Conservation (phyloP, 1,140 invertebrate genomes). For the Octopus sinensis region DNA sequence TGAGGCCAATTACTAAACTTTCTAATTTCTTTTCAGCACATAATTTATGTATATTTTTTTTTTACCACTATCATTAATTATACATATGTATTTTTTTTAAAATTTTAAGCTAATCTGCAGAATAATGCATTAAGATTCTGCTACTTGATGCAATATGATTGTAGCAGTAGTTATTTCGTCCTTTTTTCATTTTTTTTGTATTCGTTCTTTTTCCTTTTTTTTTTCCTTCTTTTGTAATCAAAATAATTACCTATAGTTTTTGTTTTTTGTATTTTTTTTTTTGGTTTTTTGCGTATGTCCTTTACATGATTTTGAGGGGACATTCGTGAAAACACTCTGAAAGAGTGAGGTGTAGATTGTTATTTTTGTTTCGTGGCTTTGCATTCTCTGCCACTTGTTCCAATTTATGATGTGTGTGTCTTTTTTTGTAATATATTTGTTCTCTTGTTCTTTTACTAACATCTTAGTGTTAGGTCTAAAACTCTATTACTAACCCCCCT, state of each 20-base stretch:
- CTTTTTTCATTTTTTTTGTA: too few species aligned
- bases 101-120: background rate
- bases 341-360: background rate
- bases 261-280: too few species aligned
- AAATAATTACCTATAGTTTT: too few species aligned
- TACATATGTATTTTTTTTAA: background rate
- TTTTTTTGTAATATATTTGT: too few species aligned
- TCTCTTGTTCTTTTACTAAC: too few species aligned
- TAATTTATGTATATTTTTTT: background rate
- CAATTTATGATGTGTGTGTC: background rate
- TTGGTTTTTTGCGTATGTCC: too few species aligned
- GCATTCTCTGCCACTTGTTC: background rate
- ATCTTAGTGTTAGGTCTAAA: too few species aligned
- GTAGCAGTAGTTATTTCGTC: background rate
- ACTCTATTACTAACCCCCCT: too few species aligned
- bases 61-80: background rate
- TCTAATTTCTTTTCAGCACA: slow-evolving; percentile 18
- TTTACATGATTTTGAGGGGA: too few species aligned
- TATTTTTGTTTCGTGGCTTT: background rate
- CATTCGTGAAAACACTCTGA: too few species aligned
- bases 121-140: background rate
- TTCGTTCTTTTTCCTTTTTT: too few species aligned
- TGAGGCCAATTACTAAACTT: slow-evolving; percentile 4
- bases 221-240: too few species aligned
- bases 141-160: background rate